Conservation (phyloP, 2,797 vertebrate species). For the Rachycentron canadum region DNA sequence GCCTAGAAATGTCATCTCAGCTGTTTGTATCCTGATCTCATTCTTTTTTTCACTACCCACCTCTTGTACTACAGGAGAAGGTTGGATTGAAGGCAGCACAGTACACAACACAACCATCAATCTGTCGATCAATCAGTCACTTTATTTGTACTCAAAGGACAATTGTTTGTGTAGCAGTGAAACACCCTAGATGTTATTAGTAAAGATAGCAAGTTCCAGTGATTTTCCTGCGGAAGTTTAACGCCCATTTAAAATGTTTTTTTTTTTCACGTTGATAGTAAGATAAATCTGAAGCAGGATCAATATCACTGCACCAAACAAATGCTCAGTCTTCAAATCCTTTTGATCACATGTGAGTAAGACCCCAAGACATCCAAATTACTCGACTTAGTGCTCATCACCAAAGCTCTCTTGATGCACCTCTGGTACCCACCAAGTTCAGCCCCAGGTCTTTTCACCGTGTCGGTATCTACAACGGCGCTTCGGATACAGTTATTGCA, state of each 20-base stretch:
- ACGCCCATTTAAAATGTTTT: no score
- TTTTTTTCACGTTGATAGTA: constrained; percentile 1
- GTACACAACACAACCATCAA: neutral
- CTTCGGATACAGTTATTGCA: constrained; percentile 23
- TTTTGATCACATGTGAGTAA: constrained; percentile 24
- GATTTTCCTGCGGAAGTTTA: neutral
- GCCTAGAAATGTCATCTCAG: constrained; percentile 31
- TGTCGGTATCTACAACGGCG: constrained; percentile 27
- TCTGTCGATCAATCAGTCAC: neutral
- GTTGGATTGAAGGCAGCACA: constrained; percentile 1
- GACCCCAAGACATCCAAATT: constrained; percentile 4
- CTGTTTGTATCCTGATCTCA: neutral
- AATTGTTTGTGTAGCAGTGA: neutral
- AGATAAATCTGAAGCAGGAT: neutral
- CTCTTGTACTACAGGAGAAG: neutral
- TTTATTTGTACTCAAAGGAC: neutral
- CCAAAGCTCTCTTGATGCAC: neutral
- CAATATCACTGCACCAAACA: neutral
- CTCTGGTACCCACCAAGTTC: constrained; percentile 13
- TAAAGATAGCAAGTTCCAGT: no score
- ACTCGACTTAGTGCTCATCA: constrained; percentile 10
- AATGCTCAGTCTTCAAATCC: constrained; percentile 10
- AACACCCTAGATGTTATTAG: no score
- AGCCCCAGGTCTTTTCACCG: constrained; percentile 12
- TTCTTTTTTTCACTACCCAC: constrained; percentile 6